Percentiles rank a stretch among this genome's conserved stretches.
phyloP scores from a whole-genome alignment of 2,888 invertebrate genomes.

The Cerceris ruficornis region DNA sequence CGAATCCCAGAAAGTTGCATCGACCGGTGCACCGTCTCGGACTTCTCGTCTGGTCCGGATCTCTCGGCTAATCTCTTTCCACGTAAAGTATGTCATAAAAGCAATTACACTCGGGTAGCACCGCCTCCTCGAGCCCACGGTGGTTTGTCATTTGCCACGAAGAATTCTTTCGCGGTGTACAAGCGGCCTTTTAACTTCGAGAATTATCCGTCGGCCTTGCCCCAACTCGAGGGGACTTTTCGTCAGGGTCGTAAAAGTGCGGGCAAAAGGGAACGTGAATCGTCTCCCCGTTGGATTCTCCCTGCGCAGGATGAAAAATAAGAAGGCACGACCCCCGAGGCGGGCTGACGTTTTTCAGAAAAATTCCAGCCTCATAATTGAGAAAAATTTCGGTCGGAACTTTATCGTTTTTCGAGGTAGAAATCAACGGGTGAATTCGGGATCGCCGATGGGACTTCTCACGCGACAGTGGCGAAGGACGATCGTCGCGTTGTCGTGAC shows the following conservation, averaged over 20 bases:
- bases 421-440: background rate
- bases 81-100: constrained; percentile 77
- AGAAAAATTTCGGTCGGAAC: background rate
- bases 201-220: constrained; percentile 29
- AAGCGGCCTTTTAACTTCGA: constrained; percentile 63
- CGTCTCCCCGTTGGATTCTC: background rate
- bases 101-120: constrained; percentile 70
- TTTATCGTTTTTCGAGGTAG: constrained; percentile 17
- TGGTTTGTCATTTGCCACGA: constrained; percentile 76
- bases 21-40: too few relatives aligned
- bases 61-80: constrained; percentile 72
- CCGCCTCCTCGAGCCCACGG: constrained; percentile 49
- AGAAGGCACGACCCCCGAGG: constrained; percentile 3
- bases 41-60: too few relatives aligned
- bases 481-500: background rate
- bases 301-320: background rate
- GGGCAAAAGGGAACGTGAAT: background rate
- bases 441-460: constrained; percentile 18
- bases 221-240: constrained; percentile 13
- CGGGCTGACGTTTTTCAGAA: constrained; percentile 3
- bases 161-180: constrained; percentile 50
- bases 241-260: constrained; percentile 46
- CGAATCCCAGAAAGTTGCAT: too few relatives aligned
- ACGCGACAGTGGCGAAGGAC: constrained; percentile 25
- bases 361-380: constrained; percentile 2